phyloP scores from a whole-genome alignment of 2,797 vertebrate species.

The Lutjanus campechanus region DNA sequence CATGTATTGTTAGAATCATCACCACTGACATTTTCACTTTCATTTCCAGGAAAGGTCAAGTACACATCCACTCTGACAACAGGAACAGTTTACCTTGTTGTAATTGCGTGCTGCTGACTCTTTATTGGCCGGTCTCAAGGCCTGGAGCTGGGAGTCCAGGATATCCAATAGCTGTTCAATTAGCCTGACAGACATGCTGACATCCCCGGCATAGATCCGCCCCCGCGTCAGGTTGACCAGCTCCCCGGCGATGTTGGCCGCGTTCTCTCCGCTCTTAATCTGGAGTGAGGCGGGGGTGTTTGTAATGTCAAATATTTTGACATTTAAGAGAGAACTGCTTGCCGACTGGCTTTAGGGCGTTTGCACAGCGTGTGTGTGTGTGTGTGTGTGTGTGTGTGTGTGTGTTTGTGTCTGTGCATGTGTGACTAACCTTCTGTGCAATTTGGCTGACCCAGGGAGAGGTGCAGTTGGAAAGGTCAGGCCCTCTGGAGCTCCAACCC shows the following conservation, averaged over 20 bases:
- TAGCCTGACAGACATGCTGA: conserved; percentile 93
- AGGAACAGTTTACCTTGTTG: conserved; percentile 88
- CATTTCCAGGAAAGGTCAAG: conserved; percentile 66
- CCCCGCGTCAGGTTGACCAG: conserved; percentile 93
- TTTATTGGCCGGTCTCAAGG: conserved; percentile 91
- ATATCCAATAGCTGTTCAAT: conserved; percentile 95
- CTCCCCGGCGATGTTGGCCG: conserved; percentile 93
- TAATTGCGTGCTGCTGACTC: conserved; percentile 94
- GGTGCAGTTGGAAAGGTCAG: conserved; percentile 95
- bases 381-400: conserved; percentile 32
- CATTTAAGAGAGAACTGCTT: conserved; percentile 70
- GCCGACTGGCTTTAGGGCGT: conserved; percentile 54
- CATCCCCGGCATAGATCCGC: conserved; percentile 93
- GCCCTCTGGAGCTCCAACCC: conserved; percentile 92
- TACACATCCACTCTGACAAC: conserved; percentile 22
- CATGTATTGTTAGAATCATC: conserved; percentile 47
- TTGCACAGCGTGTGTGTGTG: conserved; percentile 50
- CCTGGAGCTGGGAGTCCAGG: conserved; percentile 94
- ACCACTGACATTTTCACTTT: conserved; percentile 65
- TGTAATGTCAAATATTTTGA: conserved; percentile 77
- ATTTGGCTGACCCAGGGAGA: conserved; percentile 97
- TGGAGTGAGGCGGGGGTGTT: conserved; percentile 68
- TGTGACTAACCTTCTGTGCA: conserved; percentile 91
- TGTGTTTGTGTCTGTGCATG: conserved; percentile 25
- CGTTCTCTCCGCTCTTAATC: conserved; percentile 97